Conservation (phyloP, 2,113 vertebrate genomes). For the Saguinus midas region DNA sequence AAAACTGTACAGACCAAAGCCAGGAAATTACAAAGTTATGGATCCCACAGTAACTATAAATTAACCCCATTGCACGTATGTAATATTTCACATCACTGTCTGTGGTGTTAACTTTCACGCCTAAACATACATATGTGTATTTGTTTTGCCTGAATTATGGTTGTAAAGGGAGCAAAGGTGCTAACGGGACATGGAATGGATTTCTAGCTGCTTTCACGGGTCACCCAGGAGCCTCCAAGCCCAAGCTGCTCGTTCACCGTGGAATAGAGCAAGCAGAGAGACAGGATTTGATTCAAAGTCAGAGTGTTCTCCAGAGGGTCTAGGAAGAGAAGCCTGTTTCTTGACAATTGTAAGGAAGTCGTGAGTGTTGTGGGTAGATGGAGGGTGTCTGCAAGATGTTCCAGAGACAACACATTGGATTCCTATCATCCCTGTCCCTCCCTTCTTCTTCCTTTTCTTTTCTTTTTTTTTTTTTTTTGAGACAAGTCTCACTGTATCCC, state of each 20-base stretch:
- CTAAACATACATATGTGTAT: slow-evolving; percentile 38
- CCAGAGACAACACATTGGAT: background rate
- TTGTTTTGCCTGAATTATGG: slow-evolving; percentile 26
- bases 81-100: slow-evolving; percentile 69
- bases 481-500: too few species aligned
- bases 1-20: slow-evolving; percentile 61
- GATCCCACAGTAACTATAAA: slow-evolving; percentile 72
- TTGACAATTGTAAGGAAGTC: background rate
- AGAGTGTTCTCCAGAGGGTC: background rate
- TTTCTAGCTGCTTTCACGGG: background rate
- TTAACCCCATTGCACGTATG: slow-evolving; percentile 69
- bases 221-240: background rate
- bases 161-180: slow-evolving; percentile 55
- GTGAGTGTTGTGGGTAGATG: background rate
- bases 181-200: slow-evolving; percentile 12
- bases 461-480: too few species aligned
- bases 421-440: background rate
- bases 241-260: background rate
- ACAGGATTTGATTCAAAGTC: background rate
- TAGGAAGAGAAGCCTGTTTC: background rate
- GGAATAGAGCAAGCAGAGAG: background rate
- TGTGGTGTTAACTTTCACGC: slow-evolving; percentile 71
- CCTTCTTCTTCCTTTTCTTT: background rate
- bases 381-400: background rate
- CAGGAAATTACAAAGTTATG: slow-evolving; percentile 75